Percentiles rank a stretch among this genome's conserved stretches.
phyloP scores from a whole-genome alignment of 1,140 invertebrate species.

The Leptopilina clavipes region DNA sequence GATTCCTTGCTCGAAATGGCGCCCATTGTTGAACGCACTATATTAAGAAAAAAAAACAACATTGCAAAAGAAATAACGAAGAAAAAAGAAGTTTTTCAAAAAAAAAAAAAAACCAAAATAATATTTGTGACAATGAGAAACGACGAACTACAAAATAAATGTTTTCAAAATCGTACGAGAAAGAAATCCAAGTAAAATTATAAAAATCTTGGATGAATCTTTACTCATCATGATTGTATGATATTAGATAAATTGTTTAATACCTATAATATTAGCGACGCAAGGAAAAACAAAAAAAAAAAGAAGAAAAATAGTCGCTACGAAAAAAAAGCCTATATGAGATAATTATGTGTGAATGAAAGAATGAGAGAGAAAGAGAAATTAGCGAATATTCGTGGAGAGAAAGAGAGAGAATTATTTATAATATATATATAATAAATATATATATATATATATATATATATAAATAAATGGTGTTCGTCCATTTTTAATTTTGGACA shows the following conservation, averaged over 20 bases:
- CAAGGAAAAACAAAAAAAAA: constrained; percentile 44
- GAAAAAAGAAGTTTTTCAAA: background rate
- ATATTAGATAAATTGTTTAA: constrained; percentile 70
- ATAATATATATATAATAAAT: too few species aligned
- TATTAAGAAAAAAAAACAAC: background rate
- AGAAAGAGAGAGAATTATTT: constrained; percentile 36
- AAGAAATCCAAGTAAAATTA: background rate
- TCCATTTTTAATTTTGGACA: constrained; percentile 33
- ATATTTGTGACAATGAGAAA: background rate
- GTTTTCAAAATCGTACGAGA: background rate
- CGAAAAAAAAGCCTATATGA: constrained; percentile 42
- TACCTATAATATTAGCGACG: constrained; percentile 52
- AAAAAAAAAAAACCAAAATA: background rate
- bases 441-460: constrained; percentile 35
- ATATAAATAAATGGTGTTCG: constrained; percentile 35
- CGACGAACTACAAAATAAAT: background rate
- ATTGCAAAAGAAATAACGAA: background rate
- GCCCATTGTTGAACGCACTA: constrained; percentile 3
- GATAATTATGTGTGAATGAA: constrained; percentile 47
- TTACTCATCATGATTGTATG: constrained; percentile 66
- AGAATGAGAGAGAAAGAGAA: constrained; percentile 30
- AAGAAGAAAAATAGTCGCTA: constrained; percentile 44
- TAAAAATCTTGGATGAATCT: background rate
- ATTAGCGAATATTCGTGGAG: constrained; percentile 30
- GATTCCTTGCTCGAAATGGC: background rate